Evolutionary conservation across 2,888 invertebrate species (phyloP).

Genomic region (Cryptophagus acutangulus): DNA sequence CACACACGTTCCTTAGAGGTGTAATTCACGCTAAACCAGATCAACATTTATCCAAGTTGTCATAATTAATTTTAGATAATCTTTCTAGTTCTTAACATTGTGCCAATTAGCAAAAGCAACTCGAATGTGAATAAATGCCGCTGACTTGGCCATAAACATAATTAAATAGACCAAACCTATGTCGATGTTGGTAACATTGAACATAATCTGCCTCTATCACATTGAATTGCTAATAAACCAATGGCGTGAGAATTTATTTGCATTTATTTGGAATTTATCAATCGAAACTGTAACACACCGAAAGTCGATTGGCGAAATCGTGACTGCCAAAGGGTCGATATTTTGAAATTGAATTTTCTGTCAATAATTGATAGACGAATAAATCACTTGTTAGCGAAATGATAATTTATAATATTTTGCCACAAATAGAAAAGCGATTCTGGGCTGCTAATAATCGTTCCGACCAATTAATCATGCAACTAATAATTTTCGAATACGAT

Average conservation of each 20-base stretch:
- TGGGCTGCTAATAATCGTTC: too few relatives aligned
- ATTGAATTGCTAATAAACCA: too few relatives aligned
- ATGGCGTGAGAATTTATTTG: background rate
- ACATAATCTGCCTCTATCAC: too few relatives aligned
- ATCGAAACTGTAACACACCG: background rate
- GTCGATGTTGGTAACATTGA: too few relatives aligned
- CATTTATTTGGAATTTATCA: background rate
- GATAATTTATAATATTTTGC: too few relatives aligned
- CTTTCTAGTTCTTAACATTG: conserved; percentile 1
- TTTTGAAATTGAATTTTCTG: conserved; percentile 1
- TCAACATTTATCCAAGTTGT: conserved; percentile 8
- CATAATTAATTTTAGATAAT: conserved; percentile 1
- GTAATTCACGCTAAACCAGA: conserved; percentile 9
- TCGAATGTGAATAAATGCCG: background rate
- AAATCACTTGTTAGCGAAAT: too few relatives aligned
- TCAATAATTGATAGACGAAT: background rate
- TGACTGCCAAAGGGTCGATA: too few relatives aligned
- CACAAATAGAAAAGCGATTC: too few relatives aligned
- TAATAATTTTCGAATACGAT: background rate
- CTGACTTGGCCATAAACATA: background rate
- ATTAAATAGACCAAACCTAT: conserved; percentile 1
- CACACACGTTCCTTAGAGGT: conserved; percentile 3
- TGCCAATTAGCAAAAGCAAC: conserved; percentile 1
- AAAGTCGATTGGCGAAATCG: background rate
- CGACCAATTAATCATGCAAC: background rate